A percentile compares a stretch with the other conserved stretches of the same genome.
These are phyloP conservation scores for Emberiza fucata DNA, from an alignment of 2,113 vertebrate genomes.

Conservation along the genomic window DNA sequence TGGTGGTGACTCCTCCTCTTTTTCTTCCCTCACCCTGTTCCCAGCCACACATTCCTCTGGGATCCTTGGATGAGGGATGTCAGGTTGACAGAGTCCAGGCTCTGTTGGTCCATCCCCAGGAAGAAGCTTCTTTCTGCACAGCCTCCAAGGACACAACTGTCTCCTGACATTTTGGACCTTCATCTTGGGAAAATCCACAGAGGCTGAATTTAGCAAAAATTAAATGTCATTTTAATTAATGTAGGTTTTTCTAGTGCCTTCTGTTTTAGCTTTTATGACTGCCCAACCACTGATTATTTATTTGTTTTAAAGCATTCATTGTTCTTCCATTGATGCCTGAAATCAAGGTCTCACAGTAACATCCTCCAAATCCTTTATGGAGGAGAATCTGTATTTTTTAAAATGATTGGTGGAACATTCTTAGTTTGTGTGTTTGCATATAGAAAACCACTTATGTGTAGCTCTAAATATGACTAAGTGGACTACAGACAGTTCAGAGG, in stretches of 20 bases:
- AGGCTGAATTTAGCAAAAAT: not conserved
- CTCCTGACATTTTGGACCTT: not conserved
- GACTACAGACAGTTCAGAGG: not conserved
- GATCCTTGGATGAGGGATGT: not conserved
- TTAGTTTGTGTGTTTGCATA: not conserved
- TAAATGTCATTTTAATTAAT: not conserved
- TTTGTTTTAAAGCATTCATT: not conserved
- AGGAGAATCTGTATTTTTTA: not conserved
- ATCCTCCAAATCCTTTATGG: not conserved
- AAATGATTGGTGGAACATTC: not conserved
- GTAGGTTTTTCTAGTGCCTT: not conserved
- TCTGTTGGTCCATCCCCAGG: not conserved
- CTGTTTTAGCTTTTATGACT: not conserved
- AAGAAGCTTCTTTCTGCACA: not conserved
- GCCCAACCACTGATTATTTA: not conserved
- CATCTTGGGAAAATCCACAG: not conserved
- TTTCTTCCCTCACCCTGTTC: not conserved
- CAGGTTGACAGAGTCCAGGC: fast-evolving
- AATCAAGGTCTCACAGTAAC: not conserved
- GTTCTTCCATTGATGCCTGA: not conserved
- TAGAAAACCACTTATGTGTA: not conserved
- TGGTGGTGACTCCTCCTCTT: not conserved
- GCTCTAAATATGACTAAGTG: not conserved
- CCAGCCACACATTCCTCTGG: not conserved
- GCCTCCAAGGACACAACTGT: not conserved